These are phyloP conservation scores for Troides oblongomaculatus DNA, from an alignment of 2,888 invertebrate species.

Conservation along the genomic window DNA sequence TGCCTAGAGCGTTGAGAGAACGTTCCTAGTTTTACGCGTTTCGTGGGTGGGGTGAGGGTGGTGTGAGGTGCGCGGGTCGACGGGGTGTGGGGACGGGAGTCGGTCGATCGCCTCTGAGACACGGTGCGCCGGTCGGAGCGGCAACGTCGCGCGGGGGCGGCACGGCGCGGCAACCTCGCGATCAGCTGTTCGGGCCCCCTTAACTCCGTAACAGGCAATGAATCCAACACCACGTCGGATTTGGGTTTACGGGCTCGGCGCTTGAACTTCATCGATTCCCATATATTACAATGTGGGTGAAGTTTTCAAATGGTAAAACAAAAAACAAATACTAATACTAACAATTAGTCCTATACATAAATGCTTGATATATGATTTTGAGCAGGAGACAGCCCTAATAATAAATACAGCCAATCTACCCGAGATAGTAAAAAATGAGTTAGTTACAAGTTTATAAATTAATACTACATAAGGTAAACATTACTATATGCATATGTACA, in stretches of 20 bases:
- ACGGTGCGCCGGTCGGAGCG: slow-evolving; percentile 40
- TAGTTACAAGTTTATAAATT: too few relatives aligned
- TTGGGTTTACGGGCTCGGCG: slow-evolving; percentile 10
- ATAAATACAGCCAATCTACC: too few relatives aligned
- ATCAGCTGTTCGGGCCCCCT: slow-evolving; percentile 71
- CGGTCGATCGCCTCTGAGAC: slow-evolving; percentile 71
- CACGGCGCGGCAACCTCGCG: slow-evolving; percentile 59
- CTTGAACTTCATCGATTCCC: not conserved
- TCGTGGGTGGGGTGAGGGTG: not conserved
- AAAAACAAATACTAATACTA: too few relatives aligned
- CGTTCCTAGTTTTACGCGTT: slow-evolving; percentile 42
- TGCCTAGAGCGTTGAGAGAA: slow-evolving; percentile 50
- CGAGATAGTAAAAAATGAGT: too few relatives aligned
- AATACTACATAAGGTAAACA: too few relatives aligned
- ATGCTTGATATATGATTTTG: too few relatives aligned
- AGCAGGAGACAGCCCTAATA: too few relatives aligned
- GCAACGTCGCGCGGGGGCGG: slow-evolving; percentile 58
- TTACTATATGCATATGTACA: too few relatives aligned
- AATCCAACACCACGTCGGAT: slow-evolving; percentile 19
- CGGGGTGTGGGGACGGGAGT: slow-evolving; percentile 44
- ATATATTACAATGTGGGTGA: not conserved
- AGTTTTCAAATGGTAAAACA: too few relatives aligned
- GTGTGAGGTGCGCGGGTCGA: too few relatives aligned
- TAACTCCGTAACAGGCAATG: slow-evolving; percentile 67
- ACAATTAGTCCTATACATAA: too few relatives aligned